Evolutionary conservation across 2,797 vertebrate genomes (phyloP).

Genomic region (Adelosebastes latens): DNA sequence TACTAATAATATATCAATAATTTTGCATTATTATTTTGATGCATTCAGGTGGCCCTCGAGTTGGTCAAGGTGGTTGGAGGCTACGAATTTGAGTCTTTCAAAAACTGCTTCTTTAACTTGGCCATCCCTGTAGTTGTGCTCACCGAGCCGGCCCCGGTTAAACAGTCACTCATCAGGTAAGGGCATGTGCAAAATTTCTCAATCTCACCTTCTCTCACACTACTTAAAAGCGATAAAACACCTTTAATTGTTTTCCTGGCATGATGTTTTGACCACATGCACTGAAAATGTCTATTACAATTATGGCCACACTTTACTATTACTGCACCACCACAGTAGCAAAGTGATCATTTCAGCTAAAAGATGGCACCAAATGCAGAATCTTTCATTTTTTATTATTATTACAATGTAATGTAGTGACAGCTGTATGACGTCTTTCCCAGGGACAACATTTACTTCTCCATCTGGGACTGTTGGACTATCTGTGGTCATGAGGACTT

Average conservation of each 20-base stretch:
- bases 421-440: background rate
- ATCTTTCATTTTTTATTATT: background rate
- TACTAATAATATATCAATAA: background rate
- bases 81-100: conserved; percentile 90
- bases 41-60: conserved; percentile 91
- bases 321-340: background rate
- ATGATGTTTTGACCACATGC: background rate
- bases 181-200: background rate
- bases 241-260: background rate
- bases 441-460: conserved; percentile 95
- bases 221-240: background rate
- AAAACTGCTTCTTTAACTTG: conserved; percentile 98
- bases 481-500: conserved; percentile 95
- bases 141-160: conserved; percentile 92
- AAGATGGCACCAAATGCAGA: background rate
- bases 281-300: background rate
- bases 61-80: conserved; percentile 92
- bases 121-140: conserved; percentile 96
- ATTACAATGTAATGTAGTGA: background rate
- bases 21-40: background rate
- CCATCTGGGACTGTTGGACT: conserved; percentile 98
- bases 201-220: too few species aligned
- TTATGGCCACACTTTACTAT: background rate
- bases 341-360: background rate
- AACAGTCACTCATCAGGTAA: conserved; percentile 92